Percentiles rank a stretch among this genome's conserved stretches.
phyloP scores from a whole-genome alignment of 2,113 vertebrate genomes.

The Psophia crepitans region DNA sequence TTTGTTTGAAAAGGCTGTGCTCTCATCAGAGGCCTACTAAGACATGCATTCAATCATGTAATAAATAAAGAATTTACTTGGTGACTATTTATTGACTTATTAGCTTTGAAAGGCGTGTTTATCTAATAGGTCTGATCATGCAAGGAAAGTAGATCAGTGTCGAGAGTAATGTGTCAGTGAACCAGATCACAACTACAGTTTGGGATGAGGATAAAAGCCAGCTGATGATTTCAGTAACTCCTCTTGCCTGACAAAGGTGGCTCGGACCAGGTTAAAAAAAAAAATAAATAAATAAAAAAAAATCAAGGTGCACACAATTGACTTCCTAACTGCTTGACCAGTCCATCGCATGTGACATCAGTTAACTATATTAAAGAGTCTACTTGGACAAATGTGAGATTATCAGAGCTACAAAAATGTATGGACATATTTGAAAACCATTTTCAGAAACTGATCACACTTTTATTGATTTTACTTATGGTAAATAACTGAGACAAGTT shows the following conservation, averaged over 20 bases:
- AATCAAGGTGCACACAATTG: neutral
- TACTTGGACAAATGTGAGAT: neutral
- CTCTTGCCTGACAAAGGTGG: neutral
- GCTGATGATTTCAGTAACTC: neutral
- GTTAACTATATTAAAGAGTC: neutral
- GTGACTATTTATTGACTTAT: neutral
- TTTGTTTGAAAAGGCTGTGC: neutral
- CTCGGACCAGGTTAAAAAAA: rapidly evolving
- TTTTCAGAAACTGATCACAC: neutral
- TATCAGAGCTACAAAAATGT: neutral
- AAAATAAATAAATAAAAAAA: too few species aligned
- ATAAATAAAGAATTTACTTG: neutral
- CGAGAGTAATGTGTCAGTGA: neutral
- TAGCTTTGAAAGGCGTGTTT: neutral
- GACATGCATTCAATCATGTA: neutral
- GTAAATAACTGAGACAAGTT: neutral
- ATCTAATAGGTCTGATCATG: neutral
- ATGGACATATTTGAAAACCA: neutral
- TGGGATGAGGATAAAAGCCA: neutral
- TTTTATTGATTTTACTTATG: neutral
- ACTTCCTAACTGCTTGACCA: neutral
- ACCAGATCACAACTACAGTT: neutral
- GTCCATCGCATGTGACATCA: neutral
- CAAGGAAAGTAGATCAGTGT: neutral
- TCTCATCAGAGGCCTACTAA: neutral